Percentiles rank a stretch among this genome's conserved stretches.
phyloP scores from a whole-genome alignment of 1,140 invertebrate genomes.

The Aradophagus sp. region DNA sequence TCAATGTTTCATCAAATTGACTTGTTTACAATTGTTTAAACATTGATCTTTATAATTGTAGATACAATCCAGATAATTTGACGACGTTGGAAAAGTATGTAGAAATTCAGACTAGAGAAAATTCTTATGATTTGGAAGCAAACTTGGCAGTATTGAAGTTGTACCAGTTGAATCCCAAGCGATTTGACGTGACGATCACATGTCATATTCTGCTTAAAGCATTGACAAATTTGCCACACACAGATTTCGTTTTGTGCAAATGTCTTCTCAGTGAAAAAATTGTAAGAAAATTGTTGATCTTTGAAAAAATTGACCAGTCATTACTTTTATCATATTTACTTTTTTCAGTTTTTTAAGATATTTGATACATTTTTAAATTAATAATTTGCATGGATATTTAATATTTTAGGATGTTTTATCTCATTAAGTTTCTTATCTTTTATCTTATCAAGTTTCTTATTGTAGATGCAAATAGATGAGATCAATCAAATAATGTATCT shows the following conservation, averaged over 20 bases:
- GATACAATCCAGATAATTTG: constrained; percentile 96
- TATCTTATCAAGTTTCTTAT: too few relatives aligned
- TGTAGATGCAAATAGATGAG: constrained; percentile 86
- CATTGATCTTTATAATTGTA: constrained; percentile 68
- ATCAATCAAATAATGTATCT: constrained; percentile 91
- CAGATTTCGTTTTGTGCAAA: constrained; percentile 97
- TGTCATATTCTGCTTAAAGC: constrained; percentile 93
- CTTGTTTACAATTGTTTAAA: constrained; percentile 18
- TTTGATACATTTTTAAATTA: too few relatives aligned
- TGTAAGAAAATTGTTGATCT: too few relatives aligned
- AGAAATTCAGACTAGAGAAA: constrained; percentile 92
- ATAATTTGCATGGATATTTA: too few relatives aligned
- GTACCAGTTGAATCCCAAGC: constrained; percentile 96
- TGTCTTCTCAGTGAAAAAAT: constrained; percentile 91
- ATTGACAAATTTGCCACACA: constrained; percentile 95
- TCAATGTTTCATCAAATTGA: constrained; percentile 4
- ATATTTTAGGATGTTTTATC: too few relatives aligned
- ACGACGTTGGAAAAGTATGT: constrained; percentile 93
- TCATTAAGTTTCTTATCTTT: too few relatives aligned
- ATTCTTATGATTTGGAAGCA: constrained; percentile 96
- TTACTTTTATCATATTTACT: too few relatives aligned
- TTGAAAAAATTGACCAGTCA: too few relatives aligned
- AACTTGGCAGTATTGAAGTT: constrained; percentile 93
- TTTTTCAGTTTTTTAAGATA: too few relatives aligned
- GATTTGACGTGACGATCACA: constrained; percentile 88